These are phyloP conservation scores for Drosophila asahinai DNA, from an alignment of 1,140 invertebrate species.

Conservation along the genomic window DNA sequence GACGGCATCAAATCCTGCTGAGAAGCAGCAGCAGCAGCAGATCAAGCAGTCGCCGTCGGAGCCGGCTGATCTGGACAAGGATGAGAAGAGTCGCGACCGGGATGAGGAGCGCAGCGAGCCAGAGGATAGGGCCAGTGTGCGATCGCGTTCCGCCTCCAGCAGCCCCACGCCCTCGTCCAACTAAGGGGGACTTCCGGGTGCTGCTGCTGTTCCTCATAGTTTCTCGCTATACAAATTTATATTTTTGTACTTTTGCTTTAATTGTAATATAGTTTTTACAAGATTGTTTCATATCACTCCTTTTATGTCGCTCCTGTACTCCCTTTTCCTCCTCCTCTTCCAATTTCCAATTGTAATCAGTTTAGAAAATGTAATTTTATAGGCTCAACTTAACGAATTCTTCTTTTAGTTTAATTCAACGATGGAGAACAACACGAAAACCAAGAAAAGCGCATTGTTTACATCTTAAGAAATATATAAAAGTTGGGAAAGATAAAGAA, in stretches of 20 bases:
- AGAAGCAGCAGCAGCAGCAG: slow-evolving; percentile 43
- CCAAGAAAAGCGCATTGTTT: slow-evolving; percentile 63
- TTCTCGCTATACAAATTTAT: slow-evolving; percentile 53
- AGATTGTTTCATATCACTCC: slow-evolving; percentile 62
- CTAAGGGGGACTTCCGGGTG: slow-evolving; percentile 35
- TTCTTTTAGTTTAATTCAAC: slow-evolving; percentile 75
- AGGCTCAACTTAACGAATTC: slow-evolving; percentile 76
- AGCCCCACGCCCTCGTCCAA: slow-evolving; percentile 76
- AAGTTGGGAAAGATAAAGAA: slow-evolving; percentile 59
- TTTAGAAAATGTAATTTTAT: slow-evolving; percentile 78
- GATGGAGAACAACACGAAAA: slow-evolving; percentile 50
- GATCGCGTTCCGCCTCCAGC: slow-evolving; percentile 62
- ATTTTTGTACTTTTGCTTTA: slow-evolving; percentile 65
- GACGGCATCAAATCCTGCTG: slow-evolving; percentile 20
- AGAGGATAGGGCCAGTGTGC: slow-evolving; percentile 64
- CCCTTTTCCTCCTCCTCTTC: neutral
- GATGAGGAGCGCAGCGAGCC: slow-evolving; percentile 69
- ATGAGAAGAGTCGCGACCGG: slow-evolving; percentile 73
- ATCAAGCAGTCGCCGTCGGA: slow-evolving; percentile 44
- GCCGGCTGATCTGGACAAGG: slow-evolving; percentile 64
- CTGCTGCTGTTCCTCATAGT: slow-evolving; percentile 21
- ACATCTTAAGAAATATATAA: slow-evolving; percentile 68
- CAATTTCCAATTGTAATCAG: slow-evolving; percentile 47
- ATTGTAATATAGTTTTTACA: slow-evolving; percentile 79
- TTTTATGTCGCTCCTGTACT: slow-evolving; percentile 40